Conservation (phyloP, 1,140 invertebrate species). For the Drosophila azteca region DNA sequence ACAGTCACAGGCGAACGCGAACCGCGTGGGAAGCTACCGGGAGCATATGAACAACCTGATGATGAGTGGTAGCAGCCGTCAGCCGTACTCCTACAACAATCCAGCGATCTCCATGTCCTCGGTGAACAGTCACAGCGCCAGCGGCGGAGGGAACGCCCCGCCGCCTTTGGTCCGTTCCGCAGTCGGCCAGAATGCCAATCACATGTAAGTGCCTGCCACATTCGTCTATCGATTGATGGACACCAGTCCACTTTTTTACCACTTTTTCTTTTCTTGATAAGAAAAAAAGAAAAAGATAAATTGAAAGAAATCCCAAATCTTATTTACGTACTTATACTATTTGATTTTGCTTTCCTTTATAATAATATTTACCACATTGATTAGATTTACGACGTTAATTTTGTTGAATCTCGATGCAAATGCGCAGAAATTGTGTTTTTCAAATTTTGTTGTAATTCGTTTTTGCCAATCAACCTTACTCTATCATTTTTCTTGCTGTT, state of each 20-base stretch:
- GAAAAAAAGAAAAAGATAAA: conserved; percentile 1
- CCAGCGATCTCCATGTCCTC: conserved; percentile 82
- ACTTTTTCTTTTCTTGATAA: background rate
- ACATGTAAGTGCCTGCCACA: conserved; percentile 66
- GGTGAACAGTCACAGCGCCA: conserved; percentile 70
- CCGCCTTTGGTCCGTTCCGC: conserved; percentile 78
- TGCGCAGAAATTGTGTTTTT: conserved; percentile 80
- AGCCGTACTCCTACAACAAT: conserved; percentile 78
- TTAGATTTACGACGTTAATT: conserved; percentile 49
- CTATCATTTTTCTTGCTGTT: conserved; percentile 47
- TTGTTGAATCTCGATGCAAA: conserved; percentile 41
- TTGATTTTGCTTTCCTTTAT: conserved; percentile 33
- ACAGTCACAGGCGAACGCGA: conserved; percentile 71
- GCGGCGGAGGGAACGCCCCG: conserved; percentile 72
- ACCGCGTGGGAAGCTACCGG: conserved; percentile 69
- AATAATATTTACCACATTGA: conserved; percentile 26
- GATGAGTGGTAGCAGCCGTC: conserved; percentile 69
- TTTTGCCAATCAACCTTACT: conserved; percentile 57
- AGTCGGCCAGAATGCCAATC: conserved; percentile 75
- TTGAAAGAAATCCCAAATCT: background rate
- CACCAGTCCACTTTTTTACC: background rate
- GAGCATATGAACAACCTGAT: conserved; percentile 79
- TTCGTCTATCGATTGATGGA: conserved; percentile 31
- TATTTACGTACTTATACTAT: conserved; percentile 17
- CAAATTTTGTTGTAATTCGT: conserved; percentile 83